phyloP scores from a whole-genome alignment of 2,888 invertebrate genomes.

The Mythimna vitellina region DNA sequence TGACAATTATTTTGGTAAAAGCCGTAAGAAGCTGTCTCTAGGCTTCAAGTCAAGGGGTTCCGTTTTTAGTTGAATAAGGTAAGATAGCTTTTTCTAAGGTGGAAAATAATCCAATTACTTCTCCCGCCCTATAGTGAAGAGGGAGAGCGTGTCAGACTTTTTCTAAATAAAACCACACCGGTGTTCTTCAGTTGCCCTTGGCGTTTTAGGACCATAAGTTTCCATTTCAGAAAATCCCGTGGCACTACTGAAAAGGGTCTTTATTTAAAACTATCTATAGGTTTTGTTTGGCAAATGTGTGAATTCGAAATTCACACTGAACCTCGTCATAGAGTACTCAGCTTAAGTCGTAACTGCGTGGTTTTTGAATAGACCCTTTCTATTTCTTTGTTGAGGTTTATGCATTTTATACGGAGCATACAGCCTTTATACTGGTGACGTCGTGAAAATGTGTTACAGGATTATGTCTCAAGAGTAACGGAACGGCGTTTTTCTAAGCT shows the following conservation, averaged over 20 bases:
- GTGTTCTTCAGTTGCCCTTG: no score
- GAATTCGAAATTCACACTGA: neutral
- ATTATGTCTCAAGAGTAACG: neutral
- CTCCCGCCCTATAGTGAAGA: accelerated
- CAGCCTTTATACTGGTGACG: neutral
- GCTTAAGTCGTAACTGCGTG: neutral
- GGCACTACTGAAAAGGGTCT: no score
- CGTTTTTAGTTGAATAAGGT: no score
- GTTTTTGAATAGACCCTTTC: neutral
- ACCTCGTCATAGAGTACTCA: neutral
- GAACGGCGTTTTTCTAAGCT: neutral
- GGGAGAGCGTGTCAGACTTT: no score
- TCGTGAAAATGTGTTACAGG: neutral
- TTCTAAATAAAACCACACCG: no score
- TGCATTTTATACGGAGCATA: slow-evolving; percentile 5
- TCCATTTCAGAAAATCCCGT: no score
- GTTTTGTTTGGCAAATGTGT: neutral
- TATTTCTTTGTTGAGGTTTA: slow-evolving; percentile 4
- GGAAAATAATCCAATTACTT: no score
- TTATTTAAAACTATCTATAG: neutral
- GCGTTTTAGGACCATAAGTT: no score
- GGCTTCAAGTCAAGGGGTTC: no score
- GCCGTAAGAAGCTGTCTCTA: no score
- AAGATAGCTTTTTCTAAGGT: no score
- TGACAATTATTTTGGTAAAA: no score